Evolutionary conservation across 2,797 vertebrate species (phyloP).

Genomic region (Crossoptilon crossoptilon): DNA sequence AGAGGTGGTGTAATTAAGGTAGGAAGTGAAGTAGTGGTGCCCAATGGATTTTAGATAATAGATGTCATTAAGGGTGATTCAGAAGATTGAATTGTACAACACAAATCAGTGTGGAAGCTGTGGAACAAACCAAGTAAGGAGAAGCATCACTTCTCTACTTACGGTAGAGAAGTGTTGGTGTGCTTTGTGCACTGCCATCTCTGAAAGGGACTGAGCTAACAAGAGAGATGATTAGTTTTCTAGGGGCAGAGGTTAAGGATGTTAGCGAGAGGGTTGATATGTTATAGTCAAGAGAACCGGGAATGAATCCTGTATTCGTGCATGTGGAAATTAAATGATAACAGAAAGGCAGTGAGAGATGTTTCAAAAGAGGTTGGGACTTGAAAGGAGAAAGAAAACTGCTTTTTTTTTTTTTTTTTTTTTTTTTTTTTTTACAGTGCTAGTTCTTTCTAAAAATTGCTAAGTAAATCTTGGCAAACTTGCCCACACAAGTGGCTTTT

Average conservation of each 20-base stretch:
- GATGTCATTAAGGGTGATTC: slow-evolving; percentile 76
- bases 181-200: slow-evolving; percentile 66
- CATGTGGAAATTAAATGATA: slow-evolving; percentile 72
- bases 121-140: slow-evolving; percentile 69
- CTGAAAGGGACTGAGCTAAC: slow-evolving; percentile 67
- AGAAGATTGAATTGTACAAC: slow-evolving; percentile 74
- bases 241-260: slow-evolving; percentile 69
- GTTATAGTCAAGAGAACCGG: slow-evolving; percentile 70
- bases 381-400: slow-evolving; percentile 25
- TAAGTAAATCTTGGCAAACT: slow-evolving; percentile 53
- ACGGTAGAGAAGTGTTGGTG: slow-evolving; percentile 59
- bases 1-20: slow-evolving; percentile 71
- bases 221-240: slow-evolving; percentile 75
- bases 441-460: slow-evolving; percentile 41
- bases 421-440: not conserved
- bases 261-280: slow-evolving; percentile 68
- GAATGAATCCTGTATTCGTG: slow-evolving; percentile 67
- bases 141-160: slow-evolving; percentile 60
- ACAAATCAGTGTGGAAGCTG: slow-evolving; percentile 70
- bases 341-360: slow-evolving; percentile 28
- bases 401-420: not conserved
- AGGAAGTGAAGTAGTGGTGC: slow-evolving; percentile 70
- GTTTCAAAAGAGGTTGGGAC: slow-evolving; percentile 43
- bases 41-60: slow-evolving; percentile 75
- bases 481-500: slow-evolving; percentile 23